Conservation (phyloP, 2,113 vertebrate species). For the Struthidea cinerea region DNA sequence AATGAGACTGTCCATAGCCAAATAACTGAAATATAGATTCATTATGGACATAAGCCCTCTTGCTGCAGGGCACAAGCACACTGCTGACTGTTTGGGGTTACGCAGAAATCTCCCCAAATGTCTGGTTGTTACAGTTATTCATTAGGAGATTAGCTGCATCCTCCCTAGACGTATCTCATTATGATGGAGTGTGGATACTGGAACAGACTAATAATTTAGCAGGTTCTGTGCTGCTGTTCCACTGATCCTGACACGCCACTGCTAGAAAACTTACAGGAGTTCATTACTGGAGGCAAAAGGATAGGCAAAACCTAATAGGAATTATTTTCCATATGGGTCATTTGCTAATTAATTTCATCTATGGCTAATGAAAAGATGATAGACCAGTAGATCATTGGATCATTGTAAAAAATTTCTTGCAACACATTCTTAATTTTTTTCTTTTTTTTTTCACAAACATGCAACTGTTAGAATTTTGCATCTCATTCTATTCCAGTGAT, state of each 20-base stretch:
- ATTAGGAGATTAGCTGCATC: constrained; percentile 30
- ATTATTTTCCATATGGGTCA: not conserved
- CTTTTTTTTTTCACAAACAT: not conserved
- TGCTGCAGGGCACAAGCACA: not conserved
- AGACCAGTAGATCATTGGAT: not conserved
- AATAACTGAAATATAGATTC: constrained; percentile 33
- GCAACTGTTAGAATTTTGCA: not conserved
- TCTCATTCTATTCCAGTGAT: not conserved
- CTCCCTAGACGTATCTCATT: not conserved
- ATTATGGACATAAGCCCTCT: constrained; percentile 30
- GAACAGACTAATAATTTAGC: constrained; percentile 32
- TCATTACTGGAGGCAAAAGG: not conserved
- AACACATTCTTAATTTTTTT: not conserved
- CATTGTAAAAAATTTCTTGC: not conserved
- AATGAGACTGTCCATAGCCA: constrained; percentile 20
- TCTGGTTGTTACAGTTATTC: constrained; percentile 14
- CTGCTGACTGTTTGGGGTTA: not conserved
- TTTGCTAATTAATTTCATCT: constrained; percentile 14
- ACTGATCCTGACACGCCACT: not conserved
- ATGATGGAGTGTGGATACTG: not conserved
- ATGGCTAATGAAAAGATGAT: not conserved
- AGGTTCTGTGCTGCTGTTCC: not conserved
- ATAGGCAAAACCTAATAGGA: not conserved
- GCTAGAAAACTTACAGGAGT: not conserved
- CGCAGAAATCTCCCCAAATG: constrained; percentile 21